These are phyloP conservation scores for Melitaea cinxia DNA, from an alignment of 1,140 invertebrate genomes.

Conservation along the genomic window DNA sequence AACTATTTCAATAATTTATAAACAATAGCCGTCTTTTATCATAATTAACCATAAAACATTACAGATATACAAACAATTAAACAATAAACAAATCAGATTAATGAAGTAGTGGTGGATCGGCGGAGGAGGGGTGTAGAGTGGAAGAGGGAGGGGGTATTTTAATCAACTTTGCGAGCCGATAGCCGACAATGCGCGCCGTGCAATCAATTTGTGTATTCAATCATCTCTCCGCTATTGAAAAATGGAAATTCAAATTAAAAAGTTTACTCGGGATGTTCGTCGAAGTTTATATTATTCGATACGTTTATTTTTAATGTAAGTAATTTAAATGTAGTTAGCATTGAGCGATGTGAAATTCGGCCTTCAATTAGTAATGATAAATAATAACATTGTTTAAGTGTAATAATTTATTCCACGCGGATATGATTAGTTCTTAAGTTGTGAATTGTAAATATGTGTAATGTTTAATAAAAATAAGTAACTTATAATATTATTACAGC, in stretches of 20 bases:
- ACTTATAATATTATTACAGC: no score
- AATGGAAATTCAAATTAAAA: conserved; percentile 50
- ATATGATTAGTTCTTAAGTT: no score
- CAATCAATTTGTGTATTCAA: conserved; percentile 75
- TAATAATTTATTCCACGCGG: no score
- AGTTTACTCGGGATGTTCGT: conserved; percentile 32
- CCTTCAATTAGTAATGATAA: no score
- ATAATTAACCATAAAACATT: neutral
- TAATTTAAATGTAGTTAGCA: neutral
- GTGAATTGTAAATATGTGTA: no score
- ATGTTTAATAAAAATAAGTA: no score
- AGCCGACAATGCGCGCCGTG: conserved; percentile 61
- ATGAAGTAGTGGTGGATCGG: conserved; percentile 32
- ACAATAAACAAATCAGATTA: conserved; percentile 42
- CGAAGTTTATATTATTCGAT: conserved; percentile 10
- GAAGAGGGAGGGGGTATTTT: conserved; percentile 39
- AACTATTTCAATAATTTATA: no score
- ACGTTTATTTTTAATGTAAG: conserved; percentile 5
- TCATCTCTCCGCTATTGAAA: conserved; percentile 55
- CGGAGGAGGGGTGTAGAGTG: conserved; percentile 3
- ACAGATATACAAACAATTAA: conserved; percentile 28
- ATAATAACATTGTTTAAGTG: no score
- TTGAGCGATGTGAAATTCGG: neutral
- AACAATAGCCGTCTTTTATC: no score
- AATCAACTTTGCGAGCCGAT: conserved; percentile 67